A percentile compares a stretch with the other conserved stretches of the same genome.
Conservation (phyloP, 2,113 vertebrate species). For the Spermophilus dauricus region DNA sequence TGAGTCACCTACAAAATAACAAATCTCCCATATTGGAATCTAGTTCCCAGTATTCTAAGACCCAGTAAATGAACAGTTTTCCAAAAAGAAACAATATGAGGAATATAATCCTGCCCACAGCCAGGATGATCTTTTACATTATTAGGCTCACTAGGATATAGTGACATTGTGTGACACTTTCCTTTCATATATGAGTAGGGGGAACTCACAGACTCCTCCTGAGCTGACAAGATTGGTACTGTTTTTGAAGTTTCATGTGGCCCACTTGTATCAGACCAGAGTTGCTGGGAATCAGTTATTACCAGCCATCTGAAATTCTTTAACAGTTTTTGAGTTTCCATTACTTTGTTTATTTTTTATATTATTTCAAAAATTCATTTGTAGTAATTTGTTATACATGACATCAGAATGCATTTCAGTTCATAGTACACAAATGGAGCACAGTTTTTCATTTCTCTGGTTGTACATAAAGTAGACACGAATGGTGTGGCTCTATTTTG, state of each 20-base stretch:
- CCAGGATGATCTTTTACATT: neutral
- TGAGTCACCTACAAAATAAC: neutral
- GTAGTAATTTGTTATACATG: no score
- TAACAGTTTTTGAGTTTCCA: neutral
- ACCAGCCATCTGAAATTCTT: constrained; percentile 6
- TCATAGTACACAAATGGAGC: no score
- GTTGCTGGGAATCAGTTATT: neutral
- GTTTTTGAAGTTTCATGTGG: neutral
- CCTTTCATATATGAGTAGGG: constrained; percentile 1
- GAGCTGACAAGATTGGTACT: neutral
- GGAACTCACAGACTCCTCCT: neutral
- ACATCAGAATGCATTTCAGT: no score
- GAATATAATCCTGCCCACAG: neutral
- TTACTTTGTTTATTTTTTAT: neutral
- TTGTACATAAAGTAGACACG: no score
- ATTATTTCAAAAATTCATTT: no score
- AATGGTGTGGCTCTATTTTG: no score
- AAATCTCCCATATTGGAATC: neutral
- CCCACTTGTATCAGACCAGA: neutral
- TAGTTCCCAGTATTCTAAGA: neutral
- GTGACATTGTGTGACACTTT: neutral
- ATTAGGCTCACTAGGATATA: neutral
- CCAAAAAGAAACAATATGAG: neutral
- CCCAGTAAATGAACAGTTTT: neutral
- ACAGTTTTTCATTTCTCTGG: no score